Evolutionary conservation across 2,113 vertebrate genomes (phyloP).

Genomic region (Thunnus thynnus): DNA sequence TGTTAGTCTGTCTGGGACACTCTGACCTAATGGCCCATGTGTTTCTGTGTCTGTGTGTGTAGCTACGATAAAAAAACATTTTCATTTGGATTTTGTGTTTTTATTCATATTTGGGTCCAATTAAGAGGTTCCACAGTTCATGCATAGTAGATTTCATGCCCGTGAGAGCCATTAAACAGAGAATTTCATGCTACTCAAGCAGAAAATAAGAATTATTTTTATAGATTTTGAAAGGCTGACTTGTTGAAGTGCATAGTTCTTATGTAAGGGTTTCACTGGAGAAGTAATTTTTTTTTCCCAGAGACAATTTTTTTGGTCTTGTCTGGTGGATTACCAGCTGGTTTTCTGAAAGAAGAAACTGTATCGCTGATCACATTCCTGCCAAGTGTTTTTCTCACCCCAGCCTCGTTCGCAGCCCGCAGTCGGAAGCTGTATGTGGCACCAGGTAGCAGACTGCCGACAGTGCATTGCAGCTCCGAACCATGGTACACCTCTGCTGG

Average conservation of each 20-base stretch:
- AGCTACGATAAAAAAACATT: neutral
- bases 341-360: neutral
- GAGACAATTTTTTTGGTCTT: neutral
- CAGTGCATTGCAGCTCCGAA: constrained; percentile 90
- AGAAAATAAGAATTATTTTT: neutral
- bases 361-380: neutral
- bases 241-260: neutral
- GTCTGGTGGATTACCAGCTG: neutral
- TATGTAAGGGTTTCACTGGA: too few relatives aligned
- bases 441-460: constrained; percentile 93
- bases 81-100: neutral
- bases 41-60: neutral
- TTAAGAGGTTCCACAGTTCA: neutral
- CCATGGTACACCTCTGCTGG: constrained; percentile 92
- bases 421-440: constrained; percentile 92
- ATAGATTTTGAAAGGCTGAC: neutral
- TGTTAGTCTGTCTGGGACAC: constrained; percentile 31
- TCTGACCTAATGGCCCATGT: constrained; percentile 10
- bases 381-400: constrained; percentile 85
- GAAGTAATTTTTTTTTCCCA: too few relatives aligned
- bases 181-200: neutral
- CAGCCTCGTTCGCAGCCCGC: constrained; percentile 92
- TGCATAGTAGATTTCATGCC: constrained; percentile 18
- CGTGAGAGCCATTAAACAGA: neutral
- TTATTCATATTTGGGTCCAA: neutral